A percentile compares a stretch with the other conserved stretches of the same genome.
Evolutionary conservation across 1,140 invertebrate species (phyloP).

Genomic region (Diorhabda sublineata): DNA sequence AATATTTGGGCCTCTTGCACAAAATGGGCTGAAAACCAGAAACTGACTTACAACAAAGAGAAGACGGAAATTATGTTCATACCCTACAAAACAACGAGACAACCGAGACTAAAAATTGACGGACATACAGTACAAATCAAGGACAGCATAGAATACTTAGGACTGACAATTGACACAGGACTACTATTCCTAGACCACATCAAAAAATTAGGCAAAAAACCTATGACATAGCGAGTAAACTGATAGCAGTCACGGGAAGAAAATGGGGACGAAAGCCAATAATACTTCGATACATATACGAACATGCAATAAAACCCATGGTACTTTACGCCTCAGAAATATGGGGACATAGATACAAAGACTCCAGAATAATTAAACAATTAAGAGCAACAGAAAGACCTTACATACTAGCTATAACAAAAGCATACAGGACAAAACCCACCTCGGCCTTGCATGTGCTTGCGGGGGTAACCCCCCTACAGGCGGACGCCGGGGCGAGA

Average conservation of each 20-base stretch:
- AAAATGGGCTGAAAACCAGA: constrained; percentile 4
- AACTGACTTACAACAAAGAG: constrained; percentile 22
- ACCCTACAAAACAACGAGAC: constrained; percentile 11
- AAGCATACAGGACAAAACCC: background rate
- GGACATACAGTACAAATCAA: background rate
- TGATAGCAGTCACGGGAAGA: background rate
- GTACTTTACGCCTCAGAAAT: background rate
- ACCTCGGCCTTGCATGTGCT: constrained; percentile 25
- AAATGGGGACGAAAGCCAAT: background rate
- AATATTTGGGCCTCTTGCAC: constrained; percentile 6
- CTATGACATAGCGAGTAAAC: background rate
- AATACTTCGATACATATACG: background rate
- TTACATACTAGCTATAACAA: constrained; percentile 18
- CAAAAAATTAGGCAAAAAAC: constrained; percentile 16
- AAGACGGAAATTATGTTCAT: constrained; percentile 29
- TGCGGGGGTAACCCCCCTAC: constrained; percentile 23
- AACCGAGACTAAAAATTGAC: constrained; percentile 17
- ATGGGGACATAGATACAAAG: background rate
- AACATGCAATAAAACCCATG: background rate
- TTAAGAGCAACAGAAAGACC: constrained; percentile 24
- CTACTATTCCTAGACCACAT: constrained; percentile 23
- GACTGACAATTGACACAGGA: constrained; percentile 23
- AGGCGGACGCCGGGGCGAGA: constrained; percentile 13
- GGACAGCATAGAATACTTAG: constrained; percentile 24
- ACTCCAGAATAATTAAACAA: constrained; percentile 19